Percentiles rank a stretch among this genome's conserved stretches.
phyloP scores from a whole-genome alignment of 1,140 invertebrate species.

The Sminthurinus signatus region DNA sequence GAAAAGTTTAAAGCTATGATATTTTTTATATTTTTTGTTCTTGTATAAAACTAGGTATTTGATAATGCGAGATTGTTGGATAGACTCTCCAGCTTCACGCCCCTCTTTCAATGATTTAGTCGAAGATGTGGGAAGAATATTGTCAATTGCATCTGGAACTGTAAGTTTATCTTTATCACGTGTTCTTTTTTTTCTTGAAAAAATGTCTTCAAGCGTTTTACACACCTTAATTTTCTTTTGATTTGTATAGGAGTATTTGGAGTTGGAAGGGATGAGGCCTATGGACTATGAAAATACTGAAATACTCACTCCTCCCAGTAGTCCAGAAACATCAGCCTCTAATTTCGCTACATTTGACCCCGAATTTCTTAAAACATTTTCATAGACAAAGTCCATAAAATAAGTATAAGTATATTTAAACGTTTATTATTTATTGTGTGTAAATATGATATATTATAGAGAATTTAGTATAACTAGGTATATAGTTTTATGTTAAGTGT shows the following conservation, averaged over 20 bases:
- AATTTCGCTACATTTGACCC: constrained; percentile 32
- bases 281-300: constrained; percentile 1
- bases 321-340: constrained; percentile 35
- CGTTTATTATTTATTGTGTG: too few relatives aligned
- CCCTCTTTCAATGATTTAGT: constrained; percentile 84
- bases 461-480: too few relatives aligned
- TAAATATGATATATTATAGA: too few relatives aligned
- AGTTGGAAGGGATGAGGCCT: constrained; percentile 10
- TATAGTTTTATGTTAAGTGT: too few relatives aligned
- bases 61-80: constrained; percentile 92
- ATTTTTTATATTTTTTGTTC: too few relatives aligned
- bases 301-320: constrained; percentile 32
- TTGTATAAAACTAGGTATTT: constrained; percentile 49
- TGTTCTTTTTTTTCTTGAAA: not conserved
- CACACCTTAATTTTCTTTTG: not conserved
- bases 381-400: too few relatives aligned
- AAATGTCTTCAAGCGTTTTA: not conserved
- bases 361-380: constrained; percentile 29
- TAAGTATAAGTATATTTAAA: too few relatives aligned
- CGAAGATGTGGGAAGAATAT: constrained; percentile 78
- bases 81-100: constrained; percentile 73
- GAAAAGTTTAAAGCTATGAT: not conserved
- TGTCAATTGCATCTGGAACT: constrained; percentile 46
- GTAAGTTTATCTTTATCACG: constrained; percentile 21
- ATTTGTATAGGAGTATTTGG: constrained; percentile 36